Percentiles rank a stretch among this genome's conserved stretches.
Evolutionary conservation across 2,113 vertebrate genomes (phyloP).

Genomic region (Coptodon bakossiorum): DNA sequence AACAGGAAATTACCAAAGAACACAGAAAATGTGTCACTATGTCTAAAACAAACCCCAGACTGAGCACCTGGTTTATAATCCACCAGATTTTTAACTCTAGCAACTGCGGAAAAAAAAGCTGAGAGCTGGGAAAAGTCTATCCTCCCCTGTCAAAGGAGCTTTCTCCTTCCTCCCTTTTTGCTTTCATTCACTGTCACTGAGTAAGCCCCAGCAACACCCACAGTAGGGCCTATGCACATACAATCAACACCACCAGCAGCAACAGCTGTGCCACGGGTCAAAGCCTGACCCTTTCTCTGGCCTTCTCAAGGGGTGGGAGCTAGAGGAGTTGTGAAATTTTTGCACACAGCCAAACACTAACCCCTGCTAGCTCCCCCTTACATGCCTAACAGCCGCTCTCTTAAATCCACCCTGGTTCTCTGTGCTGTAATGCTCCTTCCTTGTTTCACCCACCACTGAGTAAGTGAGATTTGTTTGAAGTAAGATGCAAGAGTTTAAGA

Average conservation of each 20-base stretch:
- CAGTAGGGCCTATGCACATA: slow-evolving; percentile 24
- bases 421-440: slow-evolving; percentile 1
- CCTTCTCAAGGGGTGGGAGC: slow-evolving; percentile 53
- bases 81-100: background rate
- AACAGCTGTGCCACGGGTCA: slow-evolving; percentile 65
- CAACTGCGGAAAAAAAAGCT: slow-evolving; percentile 13
- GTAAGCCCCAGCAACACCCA: slow-evolving; percentile 27
- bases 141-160: background rate
- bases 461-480: slow-evolving; percentile 23
- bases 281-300: slow-evolving; percentile 44
- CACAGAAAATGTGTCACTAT: background rate
- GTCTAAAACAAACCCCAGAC: background rate
- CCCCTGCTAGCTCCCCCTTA: slow-evolving; percentile 13
- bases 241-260: slow-evolving; percentile 32
- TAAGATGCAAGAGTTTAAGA: slow-evolving; percentile 1
- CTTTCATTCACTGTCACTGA: slow-evolving; percentile 9
- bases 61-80: background rate
- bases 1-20: background rate
- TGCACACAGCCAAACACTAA: slow-evolving; percentile 58
- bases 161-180: background rate
- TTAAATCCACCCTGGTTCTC: slow-evolving; percentile 2
- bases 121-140: background rate
- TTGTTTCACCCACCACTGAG: background rate
- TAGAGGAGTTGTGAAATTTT: slow-evolving; percentile 67
- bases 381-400: slow-evolving; percentile 20